Evolutionary conservation across 2,888 invertebrate species (phyloP).

Genomic region (Eristalis pertinax): DNA sequence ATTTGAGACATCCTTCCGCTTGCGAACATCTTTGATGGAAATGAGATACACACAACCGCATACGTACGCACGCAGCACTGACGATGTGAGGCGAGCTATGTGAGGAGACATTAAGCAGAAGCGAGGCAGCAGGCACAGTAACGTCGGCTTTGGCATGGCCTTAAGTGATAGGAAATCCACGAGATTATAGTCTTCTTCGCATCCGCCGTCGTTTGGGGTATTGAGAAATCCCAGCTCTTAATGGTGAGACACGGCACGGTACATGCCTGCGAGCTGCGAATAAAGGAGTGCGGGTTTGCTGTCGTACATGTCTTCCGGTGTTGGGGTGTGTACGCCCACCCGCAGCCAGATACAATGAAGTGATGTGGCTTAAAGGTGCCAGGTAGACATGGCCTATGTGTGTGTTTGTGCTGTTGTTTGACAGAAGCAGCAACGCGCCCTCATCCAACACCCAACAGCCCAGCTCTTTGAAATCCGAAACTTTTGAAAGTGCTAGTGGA

Average conservation of each 20-base stretch:
- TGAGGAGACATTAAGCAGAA: not conserved
- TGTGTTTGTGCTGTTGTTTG: not conserved
- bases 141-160: not conserved
- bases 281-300: not conserved
- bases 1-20: not conserved
- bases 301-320: not conserved
- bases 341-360: not conserved
- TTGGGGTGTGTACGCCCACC: not conserved
- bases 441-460: not conserved
- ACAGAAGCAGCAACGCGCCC: not conserved
- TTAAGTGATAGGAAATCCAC: slow-evolving; percentile 4
- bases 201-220: not conserved
- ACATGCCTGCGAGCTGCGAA: not conserved
- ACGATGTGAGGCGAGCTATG: not conserved
- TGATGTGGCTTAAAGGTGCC: not conserved
- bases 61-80: not conserved
- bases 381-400: not conserved
- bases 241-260: not conserved
- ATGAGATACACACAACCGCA: not conserved
- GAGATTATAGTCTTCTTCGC: not conserved
- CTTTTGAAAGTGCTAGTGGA: not conserved
- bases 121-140: not conserved
- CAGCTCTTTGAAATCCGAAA: not conserved
- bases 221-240: not conserved
- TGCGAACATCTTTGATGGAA: not conserved